Percentiles rank a stretch among this genome's conserved stretches.
Conservation (phyloP, 2,113 vertebrate genomes). For the Gambusia affinis region DNA sequence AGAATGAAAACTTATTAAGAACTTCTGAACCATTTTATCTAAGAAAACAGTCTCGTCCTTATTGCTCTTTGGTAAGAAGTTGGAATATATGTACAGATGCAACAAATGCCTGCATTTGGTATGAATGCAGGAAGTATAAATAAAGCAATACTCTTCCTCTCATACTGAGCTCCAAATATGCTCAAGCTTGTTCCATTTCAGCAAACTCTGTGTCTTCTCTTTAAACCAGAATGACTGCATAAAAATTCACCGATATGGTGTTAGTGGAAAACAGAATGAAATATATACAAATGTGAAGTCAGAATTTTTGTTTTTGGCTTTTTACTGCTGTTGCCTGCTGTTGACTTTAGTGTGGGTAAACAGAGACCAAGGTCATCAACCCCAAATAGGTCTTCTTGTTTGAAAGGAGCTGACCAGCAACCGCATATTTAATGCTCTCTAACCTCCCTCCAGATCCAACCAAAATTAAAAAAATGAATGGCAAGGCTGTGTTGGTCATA, state of each 20-base stretch:
- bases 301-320: constrained; percentile 15
- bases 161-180: constrained; percentile 29
- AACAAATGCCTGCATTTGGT: constrained; percentile 16
- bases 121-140: constrained; percentile 44
- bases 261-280: constrained; percentile 27
- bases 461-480: constrained; percentile 75
- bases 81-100: background rate
- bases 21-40: constrained; percentile 31
- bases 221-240: constrained; percentile 3
- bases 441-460: constrained; percentile 42
- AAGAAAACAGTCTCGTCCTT: constrained; percentile 9
- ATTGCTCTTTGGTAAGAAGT: background rate
- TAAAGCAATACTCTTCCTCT: constrained; percentile 8
- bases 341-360: constrained; percentile 27
- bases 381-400: constrained; percentile 69
- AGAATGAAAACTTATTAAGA: constrained; percentile 54
- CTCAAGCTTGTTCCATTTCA: constrained; percentile 26
- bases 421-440: constrained; percentile 25
- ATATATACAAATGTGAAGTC: constrained; percentile 20
- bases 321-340: constrained; percentile 55
- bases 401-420: constrained; percentile 45
- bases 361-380: constrained; percentile 62
- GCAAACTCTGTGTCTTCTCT: constrained; percentile 14
- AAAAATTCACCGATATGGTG: constrained; percentile 3
- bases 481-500: constrained; percentile 69